Percentiles rank a stretch among this genome's conserved stretches.
Conservation (phyloP, 2,113 vertebrate species). For the Oncorhynchus nerka region DNA sequence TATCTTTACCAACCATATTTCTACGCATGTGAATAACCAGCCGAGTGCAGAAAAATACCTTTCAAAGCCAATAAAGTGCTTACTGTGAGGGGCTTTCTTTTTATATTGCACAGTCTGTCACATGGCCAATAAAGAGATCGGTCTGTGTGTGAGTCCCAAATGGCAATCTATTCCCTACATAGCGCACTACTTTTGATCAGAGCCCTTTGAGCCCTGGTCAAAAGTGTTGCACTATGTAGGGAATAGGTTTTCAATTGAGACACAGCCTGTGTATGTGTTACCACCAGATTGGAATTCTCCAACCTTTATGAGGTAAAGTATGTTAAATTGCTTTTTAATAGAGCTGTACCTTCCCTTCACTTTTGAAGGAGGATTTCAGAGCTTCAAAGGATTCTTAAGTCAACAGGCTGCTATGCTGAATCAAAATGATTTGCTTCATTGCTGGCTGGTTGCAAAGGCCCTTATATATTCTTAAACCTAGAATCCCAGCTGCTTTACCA, state of each 20-base stretch:
- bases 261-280: neutral
- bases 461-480: slow-evolving; percentile 16
- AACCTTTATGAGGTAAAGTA: slow-evolving; percentile 42
- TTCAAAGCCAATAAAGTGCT: slow-evolving; percentile 40
- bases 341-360: slow-evolving; percentile 37
- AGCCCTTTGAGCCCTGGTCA: no score
- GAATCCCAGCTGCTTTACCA: neutral
- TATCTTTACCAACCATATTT: slow-evolving; percentile 35
- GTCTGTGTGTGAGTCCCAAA: neutral
- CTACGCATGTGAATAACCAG: slow-evolving; percentile 2
- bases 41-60: slow-evolving; percentile 8
- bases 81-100: slow-evolving; percentile 29
- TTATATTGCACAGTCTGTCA: slow-evolving; percentile 31
- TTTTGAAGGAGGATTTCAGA: slow-evolving; percentile 32
- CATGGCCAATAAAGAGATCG: slow-evolving; percentile 21
- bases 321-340: slow-evolving; percentile 60
- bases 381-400: slow-evolving; percentile 46
- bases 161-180: no score
- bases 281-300: slow-evolving; percentile 31
- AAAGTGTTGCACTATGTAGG: no score
- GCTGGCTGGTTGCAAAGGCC: slow-evolving; percentile 8
- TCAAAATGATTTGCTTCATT: slow-evolving; percentile 33
- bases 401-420: slow-evolving; percentile 36
- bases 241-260: no score
- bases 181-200: no score